Evolutionary conservation across 2,797 vertebrate species (phyloP), one percentile per base, ranked within the genome.

Genomic region (Limosa lapponica): DNA sequence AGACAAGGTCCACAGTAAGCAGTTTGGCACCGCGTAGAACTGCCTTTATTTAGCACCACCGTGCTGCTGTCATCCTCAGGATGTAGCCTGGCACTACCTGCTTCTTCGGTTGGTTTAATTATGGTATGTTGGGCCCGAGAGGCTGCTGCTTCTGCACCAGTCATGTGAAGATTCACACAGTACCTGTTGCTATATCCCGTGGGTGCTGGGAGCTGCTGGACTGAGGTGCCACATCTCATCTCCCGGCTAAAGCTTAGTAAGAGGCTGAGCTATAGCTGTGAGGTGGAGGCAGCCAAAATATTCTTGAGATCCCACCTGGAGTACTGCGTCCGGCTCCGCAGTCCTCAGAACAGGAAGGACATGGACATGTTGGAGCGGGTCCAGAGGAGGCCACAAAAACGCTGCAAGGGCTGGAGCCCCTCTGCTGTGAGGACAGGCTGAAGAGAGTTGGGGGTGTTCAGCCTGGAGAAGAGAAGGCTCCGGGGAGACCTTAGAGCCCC

Each of bases 1-100:
- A 79, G 73, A 8, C 41, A 54, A 71, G 15, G 57, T 17, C 41
- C 49, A 1, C 17, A 32, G 41, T 43, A 43, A 89, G 11, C 27
- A 2, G 2, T 28, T 17, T 55, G 36, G 52, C 66, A 64, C 17
- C 4, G 2, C 0, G 0, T 7, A 5, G 57, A 82, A 11, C 18
- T 2, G 10, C 52, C 69, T 85, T 52, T 57, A 39, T 82, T 89
- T 32, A 85, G 39, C 69, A 48, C 55, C 59, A 3, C 0, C 0
- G 37, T 49, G 48, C 71, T 59, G 1, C 71, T 49, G 54, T 81
- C 48, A 4, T 43, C 51, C n/a, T 36, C 48, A 17, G 49, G 75
- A 57, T 19, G 55, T 3, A 66, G 61, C 11, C 23, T 91, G 70
- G 27, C 23, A 9, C 16, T 46, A 6, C 46, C 41, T 1, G 4